Evolutionary conservation across 2,113 vertebrate species (phyloP), one percentile per base, ranked within the genome.

Genomic region (Rattus norvegicus): DNA sequence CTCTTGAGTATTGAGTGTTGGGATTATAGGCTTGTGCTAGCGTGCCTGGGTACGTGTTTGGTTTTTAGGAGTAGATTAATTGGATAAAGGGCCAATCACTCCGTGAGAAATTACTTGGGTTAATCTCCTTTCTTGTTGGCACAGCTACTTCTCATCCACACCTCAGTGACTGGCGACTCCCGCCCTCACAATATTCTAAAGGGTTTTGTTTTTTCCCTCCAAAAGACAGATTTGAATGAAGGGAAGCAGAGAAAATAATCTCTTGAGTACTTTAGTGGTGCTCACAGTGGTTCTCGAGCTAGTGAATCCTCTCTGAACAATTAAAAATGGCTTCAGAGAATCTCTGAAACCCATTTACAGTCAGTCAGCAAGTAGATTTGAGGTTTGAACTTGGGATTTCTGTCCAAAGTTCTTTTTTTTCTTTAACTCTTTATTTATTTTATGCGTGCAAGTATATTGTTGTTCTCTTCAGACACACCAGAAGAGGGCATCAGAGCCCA

Each of bases 21-120:
- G 86, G 86, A 88, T 72, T 72, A 54, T 24, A 16, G 49, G 36
- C 49, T 49, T 88, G 52, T 56, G 69, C 49, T 13, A 1, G 17
- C 14, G 36, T 88, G 69, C 36, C 49, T 39, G 49, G 36, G 2
- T 54, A 54, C 6, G 22, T 17, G 36, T 30, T 88, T 73, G 49
- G 47, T 6, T 59, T 73, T 73, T 30, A 59, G 17, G 67, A 72
- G 10, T 26, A 69, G 33, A 49, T 70, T 47, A 24, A 24, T 43
- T 85, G 52, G 52, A 47, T 72, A 89, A 93, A 93, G 49, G 52
- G 54, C 43, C 56, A 93, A n/a, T 43, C n/a, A 90, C 20, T 85
- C 33, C 61, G 28, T 47, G 72, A 88, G 83, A 92, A 0, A 22
- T 52, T 7, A 43, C 30, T 20, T 6, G 26, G 3, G 19, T 13